A percentile compares a stretch with the other conserved stretches of the same genome.
Conservation (phyloP, 2,888 invertebrate species). For the Chloroclysta siterata region DNA sequence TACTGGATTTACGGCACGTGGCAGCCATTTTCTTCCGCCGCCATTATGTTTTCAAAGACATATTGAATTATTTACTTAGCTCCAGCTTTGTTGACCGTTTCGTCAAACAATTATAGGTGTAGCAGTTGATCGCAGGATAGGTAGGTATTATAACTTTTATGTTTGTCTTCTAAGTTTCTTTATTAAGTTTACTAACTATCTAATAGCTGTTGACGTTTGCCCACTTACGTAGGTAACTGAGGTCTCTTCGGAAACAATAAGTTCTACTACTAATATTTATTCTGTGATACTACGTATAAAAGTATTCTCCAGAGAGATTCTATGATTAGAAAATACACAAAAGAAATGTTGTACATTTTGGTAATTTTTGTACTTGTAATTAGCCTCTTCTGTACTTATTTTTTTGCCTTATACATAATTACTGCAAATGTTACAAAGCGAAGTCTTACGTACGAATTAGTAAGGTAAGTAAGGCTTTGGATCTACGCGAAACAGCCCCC, state of each 20-base stretch:
- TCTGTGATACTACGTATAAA: too few relatives aligned
- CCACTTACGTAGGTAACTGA: too few relatives aligned
- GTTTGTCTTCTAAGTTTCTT: too few relatives aligned
- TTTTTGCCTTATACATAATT: conserved; percentile 15
- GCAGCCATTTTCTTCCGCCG: conserved; percentile 15
- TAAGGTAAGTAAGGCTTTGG: neutral
- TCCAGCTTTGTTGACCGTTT: neutral
- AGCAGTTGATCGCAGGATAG: too few relatives aligned
- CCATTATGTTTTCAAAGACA: conserved; percentile 14
- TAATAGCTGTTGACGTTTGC: too few relatives aligned
- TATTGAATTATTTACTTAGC: neutral
- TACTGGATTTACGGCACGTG: conserved; percentile 5
- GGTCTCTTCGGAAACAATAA: too few relatives aligned
- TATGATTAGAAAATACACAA: neutral
- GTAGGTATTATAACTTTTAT: too few relatives aligned
- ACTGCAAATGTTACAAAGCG: conserved; percentile 11
- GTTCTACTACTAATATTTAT: too few relatives aligned
- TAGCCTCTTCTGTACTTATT: neutral
- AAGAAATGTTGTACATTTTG: neutral
- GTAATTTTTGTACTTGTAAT: neutral
- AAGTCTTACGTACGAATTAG: conserved; percentile 13
- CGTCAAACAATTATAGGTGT: neutral
- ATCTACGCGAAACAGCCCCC: neutral
- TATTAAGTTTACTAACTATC: too few relatives aligned
- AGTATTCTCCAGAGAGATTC: neutral